These are phyloP conservation scores for Leptothorax acervorum DNA, from an alignment of 2,888 invertebrate genomes.

Conservation along the genomic window DNA sequence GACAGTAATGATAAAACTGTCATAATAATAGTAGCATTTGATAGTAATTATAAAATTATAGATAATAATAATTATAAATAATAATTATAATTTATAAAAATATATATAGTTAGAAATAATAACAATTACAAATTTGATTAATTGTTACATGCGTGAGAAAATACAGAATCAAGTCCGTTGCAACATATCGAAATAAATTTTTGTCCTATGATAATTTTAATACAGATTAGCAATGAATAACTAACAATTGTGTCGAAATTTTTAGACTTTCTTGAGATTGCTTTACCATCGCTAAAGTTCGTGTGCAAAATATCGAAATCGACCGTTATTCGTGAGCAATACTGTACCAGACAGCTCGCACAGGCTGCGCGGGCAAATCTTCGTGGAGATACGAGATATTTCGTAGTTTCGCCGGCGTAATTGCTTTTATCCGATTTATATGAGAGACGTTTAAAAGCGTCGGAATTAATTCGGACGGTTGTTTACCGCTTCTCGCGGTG, in stretches of 20 bases:
- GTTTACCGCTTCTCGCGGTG: conserved; percentile 40
- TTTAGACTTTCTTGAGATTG: neutral
- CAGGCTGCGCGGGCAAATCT: conserved; percentile 40
- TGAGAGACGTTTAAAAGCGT: conserved; percentile 57
- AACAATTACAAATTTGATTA: neutral
- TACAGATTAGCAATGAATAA: neutral
- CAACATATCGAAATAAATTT: neutral
- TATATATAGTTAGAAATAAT: neutral
- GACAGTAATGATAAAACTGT: neutral
- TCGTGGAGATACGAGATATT: conserved; percentile 50
- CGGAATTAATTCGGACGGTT: conserved; percentile 50
- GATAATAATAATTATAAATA: neutral
- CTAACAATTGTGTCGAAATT: neutral
- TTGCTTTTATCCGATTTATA: conserved; percentile 58
- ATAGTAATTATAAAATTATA: neutral
- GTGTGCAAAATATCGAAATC: neutral
- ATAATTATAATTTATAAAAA: too few relatives aligned
- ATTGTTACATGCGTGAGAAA: neutral
- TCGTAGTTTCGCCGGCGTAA: conserved; percentile 52
- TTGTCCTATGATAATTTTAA: neutral
- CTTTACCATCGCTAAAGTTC: neutral
- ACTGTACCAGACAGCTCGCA: conserved; percentile 21
- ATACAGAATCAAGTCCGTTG: neutral
- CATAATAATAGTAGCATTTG: too few relatives aligned
- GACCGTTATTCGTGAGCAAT: conserved; percentile 38